Conservation (phyloP, 1,140 invertebrate genomes). For the Drosophila serrata region DNA sequence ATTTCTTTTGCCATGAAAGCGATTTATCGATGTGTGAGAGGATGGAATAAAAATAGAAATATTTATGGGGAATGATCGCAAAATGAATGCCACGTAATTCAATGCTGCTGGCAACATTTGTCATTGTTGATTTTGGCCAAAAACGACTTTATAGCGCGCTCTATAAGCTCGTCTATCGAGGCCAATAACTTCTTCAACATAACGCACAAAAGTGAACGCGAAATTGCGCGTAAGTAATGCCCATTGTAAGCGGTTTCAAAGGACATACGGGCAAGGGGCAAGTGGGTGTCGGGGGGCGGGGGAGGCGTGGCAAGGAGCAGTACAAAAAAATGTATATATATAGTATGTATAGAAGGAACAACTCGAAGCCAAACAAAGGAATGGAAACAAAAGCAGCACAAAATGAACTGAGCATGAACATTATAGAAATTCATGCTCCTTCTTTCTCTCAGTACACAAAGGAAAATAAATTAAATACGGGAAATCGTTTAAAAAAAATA, state of each 20-base stretch:
- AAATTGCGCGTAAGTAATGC: conserved; percentile 80
- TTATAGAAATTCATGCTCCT: conserved; percentile 40
- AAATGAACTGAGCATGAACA: conserved; percentile 62
- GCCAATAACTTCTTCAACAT: conserved; percentile 63
- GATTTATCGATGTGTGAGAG: conserved; percentile 63
- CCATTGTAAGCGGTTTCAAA: conserved; percentile 48
- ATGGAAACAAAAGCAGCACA: conserved; percentile 51
- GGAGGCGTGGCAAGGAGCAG: not conserved
- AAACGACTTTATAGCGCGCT: conserved; percentile 55
- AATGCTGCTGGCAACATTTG: conserved; percentile 65
- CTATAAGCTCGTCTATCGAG: conserved; percentile 32
- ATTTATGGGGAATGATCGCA: conserved; percentile 65
- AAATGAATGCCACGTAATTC: conserved; percentile 77
- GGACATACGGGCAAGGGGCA: conserved; percentile 8
- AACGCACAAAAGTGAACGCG: conserved; percentile 70
- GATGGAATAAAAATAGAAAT: conserved; percentile 52
- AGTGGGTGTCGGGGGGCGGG: not conserved
- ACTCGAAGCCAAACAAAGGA: conserved; percentile 52
- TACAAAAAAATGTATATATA: conserved; percentile 9
- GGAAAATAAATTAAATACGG: not conserved
- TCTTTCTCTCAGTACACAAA: conserved; percentile 4
- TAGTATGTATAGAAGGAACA: conserved; percentile 10
- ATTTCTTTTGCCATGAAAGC: conserved; percentile 56
- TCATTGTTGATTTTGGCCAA: conserved; percentile 74
- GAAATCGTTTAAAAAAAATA: not conserved